Conservation (phyloP, 2,797 vertebrate species). For the Tangara arthus region DNA sequence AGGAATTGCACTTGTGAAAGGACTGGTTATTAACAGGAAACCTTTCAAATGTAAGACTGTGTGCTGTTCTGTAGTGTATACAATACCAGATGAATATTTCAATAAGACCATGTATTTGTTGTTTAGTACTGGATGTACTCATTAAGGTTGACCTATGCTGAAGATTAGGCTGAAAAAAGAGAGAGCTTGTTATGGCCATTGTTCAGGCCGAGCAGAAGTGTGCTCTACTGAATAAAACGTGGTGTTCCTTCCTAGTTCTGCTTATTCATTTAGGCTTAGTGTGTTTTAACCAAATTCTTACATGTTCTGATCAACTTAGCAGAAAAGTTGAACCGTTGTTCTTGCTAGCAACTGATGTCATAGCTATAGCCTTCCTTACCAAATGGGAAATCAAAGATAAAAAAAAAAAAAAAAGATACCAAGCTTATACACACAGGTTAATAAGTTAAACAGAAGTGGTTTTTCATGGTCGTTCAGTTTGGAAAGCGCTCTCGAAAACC, state of each 20-base stretch:
- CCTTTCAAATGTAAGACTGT: accelerated
- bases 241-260: not conserved
- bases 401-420: not conserved
- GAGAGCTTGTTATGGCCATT: not conserved
- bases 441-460: not conserved
- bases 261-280: not conserved
- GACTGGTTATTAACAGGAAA: not conserved
- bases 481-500: not conserved
- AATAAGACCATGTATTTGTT: not conserved
- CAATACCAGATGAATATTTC: not conserved
- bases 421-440: not conserved
- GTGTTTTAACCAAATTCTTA: not conserved
- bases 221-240: not conserved
- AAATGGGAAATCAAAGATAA: not conserved
- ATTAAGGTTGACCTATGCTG: not conserved
- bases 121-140: not conserved
- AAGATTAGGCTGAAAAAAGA: not conserved
- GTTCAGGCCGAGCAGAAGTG: not conserved
- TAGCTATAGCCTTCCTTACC: not conserved
- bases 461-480: not conserved
- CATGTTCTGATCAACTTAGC: not conserved
- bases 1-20: not conserved
- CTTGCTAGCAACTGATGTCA: not conserved
- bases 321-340: not conserved
- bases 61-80: not conserved